Evolutionary conservation across 2,113 vertebrate species (phyloP).

Genomic region (Gasterosteus aculeatus): DNA sequence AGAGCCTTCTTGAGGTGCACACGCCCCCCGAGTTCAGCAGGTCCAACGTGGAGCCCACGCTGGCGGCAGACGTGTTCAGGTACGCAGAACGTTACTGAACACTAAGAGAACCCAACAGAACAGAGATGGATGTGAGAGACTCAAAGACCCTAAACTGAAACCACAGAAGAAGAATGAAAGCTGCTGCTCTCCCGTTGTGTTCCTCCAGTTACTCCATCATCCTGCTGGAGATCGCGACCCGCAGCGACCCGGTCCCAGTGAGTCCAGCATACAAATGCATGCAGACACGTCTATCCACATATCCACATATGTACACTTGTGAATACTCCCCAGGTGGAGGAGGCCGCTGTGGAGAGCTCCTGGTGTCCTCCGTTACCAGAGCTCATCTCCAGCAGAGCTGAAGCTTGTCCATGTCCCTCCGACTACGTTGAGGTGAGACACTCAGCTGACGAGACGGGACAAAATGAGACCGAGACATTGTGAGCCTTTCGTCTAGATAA

Average conservation of each 20-base stretch:
- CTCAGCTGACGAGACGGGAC: too few relatives aligned
- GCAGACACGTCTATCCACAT: too few relatives aligned
- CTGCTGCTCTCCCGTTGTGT: not conserved
- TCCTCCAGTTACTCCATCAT: slow-evolving; percentile 85
- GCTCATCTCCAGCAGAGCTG: slow-evolving; percentile 83
- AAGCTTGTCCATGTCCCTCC: slow-evolving; percentile 84
- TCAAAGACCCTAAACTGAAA: too few relatives aligned
- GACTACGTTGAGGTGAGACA: slow-evolving; percentile 79
- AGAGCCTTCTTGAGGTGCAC: slow-evolving; percentile 79
- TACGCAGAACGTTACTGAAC: slow-evolving; percentile 22
- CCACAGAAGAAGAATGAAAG: too few relatives aligned
- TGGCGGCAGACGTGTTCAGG: slow-evolving; percentile 86
- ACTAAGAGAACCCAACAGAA: too few relatives aligned
- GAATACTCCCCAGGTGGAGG: slow-evolving; percentile 71
- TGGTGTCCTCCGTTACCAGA: slow-evolving; percentile 84
- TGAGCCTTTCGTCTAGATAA: too few relatives aligned
- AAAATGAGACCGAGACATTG: too few relatives aligned
- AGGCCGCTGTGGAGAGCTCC: slow-evolving; percentile 74
- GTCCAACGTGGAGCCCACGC: slow-evolving; percentile 75
- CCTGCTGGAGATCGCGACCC: slow-evolving; percentile 86
- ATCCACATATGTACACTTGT: too few relatives aligned
- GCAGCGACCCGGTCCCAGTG: slow-evolving; percentile 83
- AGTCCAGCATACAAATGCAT: slow-evolving; percentile 52
- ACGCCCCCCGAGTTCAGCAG: slow-evolving; percentile 82
- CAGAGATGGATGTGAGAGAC: too few relatives aligned